Conservation (phyloP, 2,113 vertebrate genomes). For the Cyanoramphus novaezelandiae region DNA sequence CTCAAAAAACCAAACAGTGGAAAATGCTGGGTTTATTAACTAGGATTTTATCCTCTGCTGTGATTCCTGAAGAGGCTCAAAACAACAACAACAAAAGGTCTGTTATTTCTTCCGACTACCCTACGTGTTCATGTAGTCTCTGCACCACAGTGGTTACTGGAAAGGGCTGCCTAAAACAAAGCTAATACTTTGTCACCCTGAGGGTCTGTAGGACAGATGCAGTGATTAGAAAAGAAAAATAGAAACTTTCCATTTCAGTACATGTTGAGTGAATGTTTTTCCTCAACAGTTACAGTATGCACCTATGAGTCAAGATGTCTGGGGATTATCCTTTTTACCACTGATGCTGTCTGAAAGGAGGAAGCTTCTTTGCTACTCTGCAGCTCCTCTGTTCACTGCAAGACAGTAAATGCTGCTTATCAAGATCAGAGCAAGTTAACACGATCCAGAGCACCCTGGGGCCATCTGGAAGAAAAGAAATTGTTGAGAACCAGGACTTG, state of each 20-base stretch:
- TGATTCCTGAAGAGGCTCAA: not conserved
- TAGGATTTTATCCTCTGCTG: not conserved
- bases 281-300: not conserved
- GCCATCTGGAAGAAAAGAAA: not conserved
- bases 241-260: not conserved
- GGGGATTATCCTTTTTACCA: not conserved
- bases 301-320: not conserved
- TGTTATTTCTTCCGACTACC: not conserved
- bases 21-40: slow-evolving; percentile 7
- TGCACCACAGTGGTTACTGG: not conserved
- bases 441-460: not conserved
- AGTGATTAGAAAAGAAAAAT: not conserved
- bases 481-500: not conserved
- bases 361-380: not conserved
- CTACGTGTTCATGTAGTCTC: not conserved
- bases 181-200: not conserved
- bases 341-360: not conserved
- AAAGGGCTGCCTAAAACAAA: not conserved
- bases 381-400: not conserved
- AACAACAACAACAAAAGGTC: not conserved
- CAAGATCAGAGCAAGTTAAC: not conserved
- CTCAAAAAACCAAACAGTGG: not conserved
- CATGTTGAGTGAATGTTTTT: not conserved
- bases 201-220: not conserved
- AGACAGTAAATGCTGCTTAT: not conserved